Evolutionary conservation across 2,113 vertebrate species (phyloP).

Genomic region (Anarhynchus alexandrinus): DNA sequence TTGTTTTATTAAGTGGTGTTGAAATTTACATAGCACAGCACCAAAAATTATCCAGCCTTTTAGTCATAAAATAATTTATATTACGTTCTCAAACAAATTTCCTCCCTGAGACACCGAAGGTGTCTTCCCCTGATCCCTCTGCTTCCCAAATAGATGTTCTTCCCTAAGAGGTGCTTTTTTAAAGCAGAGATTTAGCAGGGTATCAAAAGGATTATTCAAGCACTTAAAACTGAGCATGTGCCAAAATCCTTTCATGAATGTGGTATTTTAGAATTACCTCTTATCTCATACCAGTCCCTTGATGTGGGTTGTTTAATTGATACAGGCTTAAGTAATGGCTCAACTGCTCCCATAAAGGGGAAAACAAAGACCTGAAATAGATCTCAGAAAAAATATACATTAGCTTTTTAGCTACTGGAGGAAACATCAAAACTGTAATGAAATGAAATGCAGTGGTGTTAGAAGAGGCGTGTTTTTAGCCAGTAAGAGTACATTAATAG

Average conservation of each 20-base stretch:
- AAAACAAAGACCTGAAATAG: neutral
- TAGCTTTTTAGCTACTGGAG: neutral
- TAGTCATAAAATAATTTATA: neutral
- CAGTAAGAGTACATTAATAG: neutral
- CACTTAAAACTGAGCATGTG: neutral
- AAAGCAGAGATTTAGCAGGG: conserved; percentile 6
- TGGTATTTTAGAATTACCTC: neutral
- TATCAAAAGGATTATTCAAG: conserved; percentile 20
- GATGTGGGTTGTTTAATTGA: neutral
- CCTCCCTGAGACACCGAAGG: neutral
- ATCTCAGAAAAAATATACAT: neutral
- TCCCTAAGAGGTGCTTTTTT: neutral
- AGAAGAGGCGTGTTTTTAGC: neutral
- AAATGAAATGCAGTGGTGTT: neutral
- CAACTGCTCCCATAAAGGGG: neutral
- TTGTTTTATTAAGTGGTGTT: neutral
- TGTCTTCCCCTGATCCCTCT: neutral
- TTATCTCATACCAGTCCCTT: neutral
- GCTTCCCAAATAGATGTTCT: neutral
- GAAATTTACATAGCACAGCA: neutral
- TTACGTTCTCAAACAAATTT: neutral
- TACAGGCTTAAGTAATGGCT: neutral
- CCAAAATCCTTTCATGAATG: conserved; percentile 2
- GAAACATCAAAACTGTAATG: neutral
- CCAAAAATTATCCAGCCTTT: neutral